Percentiles rank a stretch among this genome's conserved stretches.
These are phyloP conservation scores for Tenodera sinensis DNA, from an alignment of 2,888 invertebrate species.

Conservation along the genomic window DNA sequence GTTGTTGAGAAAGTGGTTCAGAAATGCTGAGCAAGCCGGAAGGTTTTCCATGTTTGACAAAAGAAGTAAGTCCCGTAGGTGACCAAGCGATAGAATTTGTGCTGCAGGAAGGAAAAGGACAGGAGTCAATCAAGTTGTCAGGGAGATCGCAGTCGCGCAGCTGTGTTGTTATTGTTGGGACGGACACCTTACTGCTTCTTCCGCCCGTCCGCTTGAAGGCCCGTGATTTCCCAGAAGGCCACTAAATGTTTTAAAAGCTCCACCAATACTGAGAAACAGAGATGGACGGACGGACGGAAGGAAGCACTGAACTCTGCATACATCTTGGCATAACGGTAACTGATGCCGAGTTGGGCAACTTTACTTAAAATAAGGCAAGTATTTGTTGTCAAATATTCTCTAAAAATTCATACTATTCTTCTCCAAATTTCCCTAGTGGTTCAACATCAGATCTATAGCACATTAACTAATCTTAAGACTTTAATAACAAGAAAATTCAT, in stretches of 20 bases:
- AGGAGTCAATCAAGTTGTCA: not conserved
- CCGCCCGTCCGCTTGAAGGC: not conserved
- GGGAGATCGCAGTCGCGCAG: not conserved
- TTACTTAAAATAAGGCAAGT: too few species aligned
- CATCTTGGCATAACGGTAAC: not conserved
- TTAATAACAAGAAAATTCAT: too few species aligned
- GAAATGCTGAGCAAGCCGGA: not conserved
- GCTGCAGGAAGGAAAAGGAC: not conserved
- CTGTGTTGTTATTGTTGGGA: not conserved
- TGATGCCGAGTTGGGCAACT: not conserved
- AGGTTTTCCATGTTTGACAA: not conserved
- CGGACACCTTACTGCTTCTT: not conserved
- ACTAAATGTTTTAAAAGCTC: slow-evolving; percentile 26
- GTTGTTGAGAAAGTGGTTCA: too few species aligned
- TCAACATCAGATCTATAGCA: too few species aligned
- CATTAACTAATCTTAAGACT: too few species aligned
- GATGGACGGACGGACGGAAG: not conserved
- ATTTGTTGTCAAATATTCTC: too few species aligned
- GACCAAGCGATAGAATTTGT: not conserved
- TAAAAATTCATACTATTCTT: too few species aligned
- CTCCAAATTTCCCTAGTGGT: too few species aligned
- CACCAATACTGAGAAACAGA: slow-evolving; percentile 9
- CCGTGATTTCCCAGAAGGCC: slow-evolving; percentile 23
- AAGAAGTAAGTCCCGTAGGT: not conserved
- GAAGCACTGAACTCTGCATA: not conserved